Conservation (phyloP, 2,797 vertebrate genomes). For the Acipenser ruthenus region DNA sequence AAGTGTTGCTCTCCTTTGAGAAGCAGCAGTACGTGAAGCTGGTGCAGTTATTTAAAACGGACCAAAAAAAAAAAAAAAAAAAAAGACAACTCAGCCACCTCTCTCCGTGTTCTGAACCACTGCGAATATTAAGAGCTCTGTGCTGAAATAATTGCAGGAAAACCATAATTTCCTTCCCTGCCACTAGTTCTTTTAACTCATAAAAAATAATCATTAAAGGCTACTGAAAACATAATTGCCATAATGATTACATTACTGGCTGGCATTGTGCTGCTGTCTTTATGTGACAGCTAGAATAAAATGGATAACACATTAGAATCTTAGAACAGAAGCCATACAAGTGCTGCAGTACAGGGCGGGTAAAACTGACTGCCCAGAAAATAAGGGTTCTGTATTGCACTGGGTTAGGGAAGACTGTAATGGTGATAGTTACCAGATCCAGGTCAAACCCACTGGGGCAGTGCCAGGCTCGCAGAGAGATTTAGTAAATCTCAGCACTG, state of each 20-base stretch:
- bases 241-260: not conserved
- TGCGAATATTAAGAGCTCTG: not conserved
- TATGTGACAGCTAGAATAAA: not conserved
- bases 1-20: too few species aligned
- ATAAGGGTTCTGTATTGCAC: too few species aligned
- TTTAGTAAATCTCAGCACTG: too few species aligned
- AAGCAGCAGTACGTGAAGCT: too few species aligned
- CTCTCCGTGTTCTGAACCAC: not conserved
- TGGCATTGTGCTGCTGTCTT: not conserved
- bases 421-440: too few species aligned
- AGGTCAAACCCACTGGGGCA: too few species aligned
- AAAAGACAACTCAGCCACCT: not conserved
- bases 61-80: too few species aligned
- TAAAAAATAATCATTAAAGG: slow-evolving; percentile 5
- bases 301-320: not conserved
- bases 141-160: not conserved
- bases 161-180: not conserved
- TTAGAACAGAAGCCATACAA: not conserved
- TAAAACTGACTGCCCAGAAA: too few species aligned
- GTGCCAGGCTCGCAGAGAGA: too few species aligned
- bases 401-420: too few species aligned
- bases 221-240: not conserved
- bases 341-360: too few species aligned
- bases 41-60: too few species aligned
- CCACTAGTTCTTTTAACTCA: not conserved